Base-by-base conservation (phyloP, 2,797 vertebrate species). In the Cossypha niveicapilla region DNA sequence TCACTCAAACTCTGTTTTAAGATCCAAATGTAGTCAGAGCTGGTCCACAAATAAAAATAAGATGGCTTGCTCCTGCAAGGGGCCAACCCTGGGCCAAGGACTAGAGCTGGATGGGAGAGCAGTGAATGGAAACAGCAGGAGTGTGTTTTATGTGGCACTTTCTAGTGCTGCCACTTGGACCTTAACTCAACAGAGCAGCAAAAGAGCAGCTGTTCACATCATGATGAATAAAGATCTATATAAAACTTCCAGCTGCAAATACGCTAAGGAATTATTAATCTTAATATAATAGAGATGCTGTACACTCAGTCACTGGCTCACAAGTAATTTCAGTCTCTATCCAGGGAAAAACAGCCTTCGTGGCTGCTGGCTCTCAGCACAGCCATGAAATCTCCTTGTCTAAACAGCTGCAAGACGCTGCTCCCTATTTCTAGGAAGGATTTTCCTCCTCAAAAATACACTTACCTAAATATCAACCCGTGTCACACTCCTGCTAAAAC, bases 221-320 rank as follows among this genome's bases (percentile, higher is more conserved):
- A 92, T 23, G 79, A 92, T 96, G 93, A 95, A 93, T 95, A 87
- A 94, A 94, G 93, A 93, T 72, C 94, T 93, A 93, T 89, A 93
- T 96, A 96, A 95, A 96, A 93, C 84, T 94, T 93, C 86, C 93
- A 97, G 95, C 94, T 90, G 94, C 93, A 94, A 93, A 95, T 94
- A 92, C 1, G 4, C 92, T 87, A 54, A 96, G 83, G 87, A 96
- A 93, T 90, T 92, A 95, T 92, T 95, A 93, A 95, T 94, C 94
- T 92, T 95, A 93, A 92, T 87, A 89, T 86, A 96, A 94, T n/a
- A 92, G 94, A 92, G 95, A 96, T 56, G 62, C 72, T 85, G 80
- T 79, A 87, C 80, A 77, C 87, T 90, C 76, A 70, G 39, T 48
- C 93, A 93, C 84, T 95, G 91, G 88, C 86, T 95, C 86, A 84